phyloP scores from a whole-genome alignment of 2,113 vertebrate species.

The Xiphophorus couchianus region DNA sequence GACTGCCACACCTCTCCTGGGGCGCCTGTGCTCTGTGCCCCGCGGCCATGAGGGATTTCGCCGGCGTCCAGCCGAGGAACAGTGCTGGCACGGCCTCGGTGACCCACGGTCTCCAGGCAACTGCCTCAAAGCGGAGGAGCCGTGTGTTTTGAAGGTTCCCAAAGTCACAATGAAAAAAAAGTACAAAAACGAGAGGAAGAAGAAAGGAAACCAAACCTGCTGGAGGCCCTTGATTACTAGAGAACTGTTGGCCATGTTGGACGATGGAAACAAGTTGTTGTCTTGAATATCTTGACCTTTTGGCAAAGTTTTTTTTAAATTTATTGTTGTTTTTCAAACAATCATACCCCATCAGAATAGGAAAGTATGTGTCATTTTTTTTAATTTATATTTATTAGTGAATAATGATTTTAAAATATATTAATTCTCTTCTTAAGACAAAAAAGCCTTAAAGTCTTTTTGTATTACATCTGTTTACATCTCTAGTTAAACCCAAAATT shows the following conservation, averaged over 20 bases:
- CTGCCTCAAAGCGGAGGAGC: slow-evolving; percentile 49
- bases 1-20: slow-evolving; percentile 67
- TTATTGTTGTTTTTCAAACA: neutral
- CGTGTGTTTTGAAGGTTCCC: slow-evolving; percentile 54
- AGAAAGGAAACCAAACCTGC: slow-evolving; percentile 41
- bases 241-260: slow-evolving; percentile 25
- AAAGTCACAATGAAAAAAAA: slow-evolving; percentile 59
- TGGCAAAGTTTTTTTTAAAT: neutral
- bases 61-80: slow-evolving; percentile 51
- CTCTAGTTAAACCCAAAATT: neutral
- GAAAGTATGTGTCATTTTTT: neutral
- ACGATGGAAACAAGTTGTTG: neutral
- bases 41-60: slow-evolving; percentile 64
- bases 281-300: neutral
- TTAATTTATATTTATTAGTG: neutral
- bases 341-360: neutral
- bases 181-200: neutral
- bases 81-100: slow-evolving; percentile 65
- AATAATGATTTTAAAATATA: neutral
- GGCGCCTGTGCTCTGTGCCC: slow-evolving; percentile 51
- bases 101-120: slow-evolving; percentile 76
- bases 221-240: slow-evolving; percentile 37
- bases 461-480: neutral
- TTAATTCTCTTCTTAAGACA: neutral
- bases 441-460: neutral